phyloP scores from a whole-genome alignment of 2,888 invertebrate genomes.

The Monoplex corrugatus region DNA sequence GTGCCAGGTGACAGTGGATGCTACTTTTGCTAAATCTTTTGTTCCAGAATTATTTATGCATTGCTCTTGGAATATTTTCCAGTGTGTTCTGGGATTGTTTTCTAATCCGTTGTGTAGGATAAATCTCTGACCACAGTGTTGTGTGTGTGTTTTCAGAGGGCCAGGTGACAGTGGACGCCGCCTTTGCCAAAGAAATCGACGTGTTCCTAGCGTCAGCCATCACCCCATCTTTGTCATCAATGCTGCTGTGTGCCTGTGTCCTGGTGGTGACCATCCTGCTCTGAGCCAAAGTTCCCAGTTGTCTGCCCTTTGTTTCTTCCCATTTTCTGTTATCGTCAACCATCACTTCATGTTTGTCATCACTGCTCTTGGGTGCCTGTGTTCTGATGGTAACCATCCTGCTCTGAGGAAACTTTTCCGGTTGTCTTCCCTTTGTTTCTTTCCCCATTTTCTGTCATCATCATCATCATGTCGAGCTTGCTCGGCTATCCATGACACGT shows the following conservation, averaged over 20 bases:
- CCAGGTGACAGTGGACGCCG: slow-evolving; percentile 39
- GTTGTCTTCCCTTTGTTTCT: neutral
- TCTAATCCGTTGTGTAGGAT: too few species aligned
- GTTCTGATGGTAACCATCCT: neutral
- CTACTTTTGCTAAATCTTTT: slow-evolving; percentile 30
- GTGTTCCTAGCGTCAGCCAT: slow-evolving; percentile 44
- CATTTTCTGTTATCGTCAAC: neutral
- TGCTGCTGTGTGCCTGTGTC: slow-evolving; percentile 24
- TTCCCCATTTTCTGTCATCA: slow-evolving; percentile 5
- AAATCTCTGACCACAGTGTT: too few species aligned
- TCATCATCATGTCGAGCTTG: neutral
- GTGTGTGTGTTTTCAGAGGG: slow-evolving; percentile 40
- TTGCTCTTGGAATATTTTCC: too few species aligned
- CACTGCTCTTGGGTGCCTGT: neutral
- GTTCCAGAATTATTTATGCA: too few species aligned
- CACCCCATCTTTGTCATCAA: neutral
- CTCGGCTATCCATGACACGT: too few species aligned
- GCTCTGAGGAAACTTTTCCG: neutral
- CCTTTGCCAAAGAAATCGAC: slow-evolving; percentile 46
- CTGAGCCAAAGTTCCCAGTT: neutral
- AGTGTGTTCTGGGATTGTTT: too few species aligned
- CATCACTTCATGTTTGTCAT: too few species aligned
- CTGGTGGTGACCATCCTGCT: neutral
- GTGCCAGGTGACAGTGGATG: slow-evolving; percentile 43
- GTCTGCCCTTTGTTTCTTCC: neutral